Conservation (phyloP, 1,140 invertebrate species). For the Anastrepha obliqua region DNA sequence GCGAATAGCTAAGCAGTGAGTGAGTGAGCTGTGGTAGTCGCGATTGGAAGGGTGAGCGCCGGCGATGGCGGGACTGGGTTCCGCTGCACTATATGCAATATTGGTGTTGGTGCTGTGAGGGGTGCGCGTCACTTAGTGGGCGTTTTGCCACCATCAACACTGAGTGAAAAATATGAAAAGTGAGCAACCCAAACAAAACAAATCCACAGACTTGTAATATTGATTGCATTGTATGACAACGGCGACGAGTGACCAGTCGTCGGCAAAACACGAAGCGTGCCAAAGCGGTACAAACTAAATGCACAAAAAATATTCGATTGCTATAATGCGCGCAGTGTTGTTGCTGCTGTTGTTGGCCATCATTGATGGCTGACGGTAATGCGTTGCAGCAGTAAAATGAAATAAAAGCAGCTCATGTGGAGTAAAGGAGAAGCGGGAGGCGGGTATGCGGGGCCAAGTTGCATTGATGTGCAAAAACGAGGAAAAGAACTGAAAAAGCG, state of each 20-base stretch:
- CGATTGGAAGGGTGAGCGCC: neutral
- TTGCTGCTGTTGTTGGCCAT: neutral
- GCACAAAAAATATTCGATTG: conserved; percentile 16
- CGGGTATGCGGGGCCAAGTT: neutral
- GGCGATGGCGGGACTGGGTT: neutral
- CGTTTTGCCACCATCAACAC: conserved; percentile 43
- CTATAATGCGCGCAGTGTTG: neutral
- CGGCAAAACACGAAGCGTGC: conserved; percentile 16
- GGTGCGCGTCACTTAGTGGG: neutral
- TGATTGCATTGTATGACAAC: neutral
- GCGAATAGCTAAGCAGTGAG: conserved; percentile 34
- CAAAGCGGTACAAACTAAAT: conserved; percentile 29
- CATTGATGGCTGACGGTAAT: conserved; percentile 39
- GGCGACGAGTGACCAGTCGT: neutral
- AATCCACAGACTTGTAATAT: neutral
- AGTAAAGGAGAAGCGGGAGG: neutral
- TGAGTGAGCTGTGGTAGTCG: neutral
- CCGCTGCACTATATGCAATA: neutral
- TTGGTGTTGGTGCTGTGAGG: neutral
- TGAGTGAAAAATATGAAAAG: neutral
- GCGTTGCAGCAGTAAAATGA: neutral
- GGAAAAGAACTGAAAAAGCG: neutral
- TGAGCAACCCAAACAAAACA: conserved; percentile 29
- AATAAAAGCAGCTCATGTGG: neutral
- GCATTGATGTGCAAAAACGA: too few relatives aligned